A percentile compares a stretch with the other conserved stretches of the same genome.
Evolutionary conservation across 1,140 invertebrate genomes (phyloP).

Genomic region (Caerostris darwini): DNA sequence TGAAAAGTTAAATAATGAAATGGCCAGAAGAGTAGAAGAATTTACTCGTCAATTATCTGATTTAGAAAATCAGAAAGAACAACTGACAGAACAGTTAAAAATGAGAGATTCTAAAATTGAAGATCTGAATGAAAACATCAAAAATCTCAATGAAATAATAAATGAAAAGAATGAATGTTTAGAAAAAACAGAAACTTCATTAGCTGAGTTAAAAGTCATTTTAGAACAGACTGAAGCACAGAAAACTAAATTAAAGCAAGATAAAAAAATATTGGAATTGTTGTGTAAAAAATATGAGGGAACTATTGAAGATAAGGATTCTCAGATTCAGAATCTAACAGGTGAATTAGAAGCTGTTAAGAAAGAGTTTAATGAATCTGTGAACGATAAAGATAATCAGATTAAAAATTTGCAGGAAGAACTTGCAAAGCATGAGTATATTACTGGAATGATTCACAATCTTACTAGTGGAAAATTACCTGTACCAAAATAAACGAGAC

Average conservation of each 20-base stretch:
- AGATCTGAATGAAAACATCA: constrained; percentile 45
- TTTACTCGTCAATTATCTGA: constrained; percentile 58
- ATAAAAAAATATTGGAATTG: constrained; percentile 63
- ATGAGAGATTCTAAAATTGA: constrained; percentile 65
- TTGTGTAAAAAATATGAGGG: constrained; percentile 67
- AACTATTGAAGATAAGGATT: constrained; percentile 57
- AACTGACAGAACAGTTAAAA: constrained; percentile 64
- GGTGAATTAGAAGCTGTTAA: constrained; percentile 12
- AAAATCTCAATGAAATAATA: constrained; percentile 37
- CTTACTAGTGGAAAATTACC: constrained; percentile 66
- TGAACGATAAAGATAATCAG: constrained; percentile 35
- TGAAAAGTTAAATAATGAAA: constrained; percentile 72
- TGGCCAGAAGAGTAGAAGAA: constrained; percentile 61
- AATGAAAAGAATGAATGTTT: not conserved
- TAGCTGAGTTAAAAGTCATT: not conserved
- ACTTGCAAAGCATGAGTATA: constrained; percentile 69
- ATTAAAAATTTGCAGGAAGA: constrained; percentile 67
- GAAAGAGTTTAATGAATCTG: constrained; percentile 17
- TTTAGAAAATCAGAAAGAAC: constrained; percentile 57
- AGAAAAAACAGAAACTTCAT: not conserved
- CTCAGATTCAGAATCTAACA: constrained; percentile 21
- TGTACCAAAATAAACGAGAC: constrained; percentile 17
- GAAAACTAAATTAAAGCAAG: constrained; percentile 56
- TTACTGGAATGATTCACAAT: constrained; percentile 76
- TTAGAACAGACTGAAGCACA: constrained; percentile 55